These are phyloP conservation scores for Bungarus multicinctus DNA, from an alignment of 2,113 vertebrate species.

Conservation along the genomic window DNA sequence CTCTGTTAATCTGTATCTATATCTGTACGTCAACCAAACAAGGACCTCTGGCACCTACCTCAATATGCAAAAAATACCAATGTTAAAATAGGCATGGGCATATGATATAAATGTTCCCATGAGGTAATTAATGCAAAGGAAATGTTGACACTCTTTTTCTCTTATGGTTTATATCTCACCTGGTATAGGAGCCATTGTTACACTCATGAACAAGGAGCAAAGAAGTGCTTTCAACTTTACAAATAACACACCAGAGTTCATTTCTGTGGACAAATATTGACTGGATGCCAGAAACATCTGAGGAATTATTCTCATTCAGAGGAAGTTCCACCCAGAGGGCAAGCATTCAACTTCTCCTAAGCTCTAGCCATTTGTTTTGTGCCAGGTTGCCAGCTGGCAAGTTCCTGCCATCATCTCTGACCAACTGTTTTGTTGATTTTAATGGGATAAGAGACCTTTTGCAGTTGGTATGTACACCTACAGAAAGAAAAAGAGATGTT, in stretches of 20 bases:
- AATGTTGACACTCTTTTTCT: background rate
- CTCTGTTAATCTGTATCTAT: too few species aligned
- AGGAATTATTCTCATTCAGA: background rate
- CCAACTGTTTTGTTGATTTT: conserved; percentile 1
- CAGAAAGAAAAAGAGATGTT: background rate
- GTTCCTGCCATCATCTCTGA: background rate
- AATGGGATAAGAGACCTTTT: background rate
- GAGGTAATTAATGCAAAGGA: too few species aligned
- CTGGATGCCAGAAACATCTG: background rate
- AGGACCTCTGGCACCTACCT: background rate
- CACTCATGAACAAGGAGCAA: background rate
- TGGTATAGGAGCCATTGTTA: background rate
- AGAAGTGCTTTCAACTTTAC: background rate
- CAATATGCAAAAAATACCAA: background rate
- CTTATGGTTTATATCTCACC: background rate
- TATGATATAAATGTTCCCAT: background rate
- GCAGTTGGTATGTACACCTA: background rate
- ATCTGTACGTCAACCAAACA: background rate
- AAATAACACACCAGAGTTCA: background rate
- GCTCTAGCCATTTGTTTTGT: background rate
- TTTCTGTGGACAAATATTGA: conserved; percentile 20
- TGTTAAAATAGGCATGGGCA: background rate
- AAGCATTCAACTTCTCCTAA: background rate
- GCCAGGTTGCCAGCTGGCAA: background rate
- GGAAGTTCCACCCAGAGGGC: background rate